Evolutionary conservation across 2,888 invertebrate genomes (phyloP), one percentile per base, ranked within the genome.

Genomic region (Morpho deidamia): DNA sequence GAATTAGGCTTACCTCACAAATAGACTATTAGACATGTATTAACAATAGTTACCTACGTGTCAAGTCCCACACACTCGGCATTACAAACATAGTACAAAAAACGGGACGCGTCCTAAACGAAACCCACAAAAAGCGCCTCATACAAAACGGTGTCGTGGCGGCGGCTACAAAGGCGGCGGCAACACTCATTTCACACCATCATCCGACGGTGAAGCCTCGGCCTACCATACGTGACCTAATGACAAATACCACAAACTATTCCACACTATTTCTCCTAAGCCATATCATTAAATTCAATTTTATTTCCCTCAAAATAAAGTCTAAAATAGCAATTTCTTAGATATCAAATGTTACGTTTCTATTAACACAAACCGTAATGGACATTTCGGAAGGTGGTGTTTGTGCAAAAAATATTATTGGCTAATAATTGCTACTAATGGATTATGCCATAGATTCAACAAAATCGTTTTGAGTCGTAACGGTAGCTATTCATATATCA

Each of bases 21-120:
- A 65, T 56, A 64, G 58, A 63, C 65, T 65, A 63, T 65, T 69
- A 69, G 78, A 75, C 72, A 72, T 75, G 78, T 74, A 77, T 78
- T 77, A 81, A 88, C 86, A 87, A 88, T 87, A 76, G 82, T 78
- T 76, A 83, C 81, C 77, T 81, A 83, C 87, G 87, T 87, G 88
- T 87, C 86, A 84, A 84, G 86, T 84, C 85, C 84, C 84, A 85
- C 88, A 86, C 88, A 83, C 80, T 84, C 80, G 83, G 84, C 74
- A 86, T 87, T 85, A 88, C 83, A 88, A 87, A 88, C 82, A 88
- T 69, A 63, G 63, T 56, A 84, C 81, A 87, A 87, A 86, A 86
- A 89, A 85, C 70, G 76, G 80, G 80, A 78, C 75, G 80, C 76
- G 76, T 83, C 84, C 83, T 85, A 86, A 87, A 84, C 80, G 84